These are phyloP conservation scores for Carposina sasakii DNA, from an alignment of 1,140 invertebrate species.

Conservation along the genomic window DNA sequence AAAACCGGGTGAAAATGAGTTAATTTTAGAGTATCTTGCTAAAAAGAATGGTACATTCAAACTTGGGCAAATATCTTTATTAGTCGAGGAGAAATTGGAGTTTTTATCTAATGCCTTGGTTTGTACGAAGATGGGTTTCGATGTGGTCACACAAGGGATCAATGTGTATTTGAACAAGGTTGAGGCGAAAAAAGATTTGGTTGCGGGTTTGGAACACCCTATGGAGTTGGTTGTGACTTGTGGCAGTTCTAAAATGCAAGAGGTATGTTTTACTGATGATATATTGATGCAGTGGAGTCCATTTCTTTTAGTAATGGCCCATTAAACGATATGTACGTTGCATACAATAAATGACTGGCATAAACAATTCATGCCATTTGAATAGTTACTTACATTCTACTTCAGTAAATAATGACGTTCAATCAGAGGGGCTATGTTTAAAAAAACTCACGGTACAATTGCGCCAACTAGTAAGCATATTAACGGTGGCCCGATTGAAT, in stretches of 20 bases:
- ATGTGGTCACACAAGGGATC: conserved; percentile 62
- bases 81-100: conserved; percentile 76
- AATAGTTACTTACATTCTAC: too few species aligned
- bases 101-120: conserved; percentile 74
- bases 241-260: conserved; percentile 75
- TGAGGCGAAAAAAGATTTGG: conserved; percentile 75
- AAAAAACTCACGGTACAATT: too few species aligned
- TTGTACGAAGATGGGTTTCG: conserved; percentile 54
- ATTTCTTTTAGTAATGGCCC: too few species aligned
- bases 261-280: conserved; percentile 34
- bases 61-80: conserved; percentile 75
- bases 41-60: conserved; percentile 75
- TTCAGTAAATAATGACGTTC: too few species aligned
- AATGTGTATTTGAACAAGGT: conserved; percentile 69
- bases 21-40: conserved; percentile 76
- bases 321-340: too few species aligned
- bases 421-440: too few species aligned
- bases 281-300: too few species aligned
- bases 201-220: conserved; percentile 80
- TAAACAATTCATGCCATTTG: too few species aligned
- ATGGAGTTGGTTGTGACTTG: conserved; percentile 79
- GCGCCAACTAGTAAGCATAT: too few species aligned
- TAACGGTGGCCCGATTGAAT: too few species aligned
- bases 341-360: too few species aligned
- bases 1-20: conserved; percentile 82